Evolutionary conservation across 2,113 vertebrate genomes (phyloP), one percentile per base, ranked within the genome.

Genomic region (Cyprinodon tularosa): DNA sequence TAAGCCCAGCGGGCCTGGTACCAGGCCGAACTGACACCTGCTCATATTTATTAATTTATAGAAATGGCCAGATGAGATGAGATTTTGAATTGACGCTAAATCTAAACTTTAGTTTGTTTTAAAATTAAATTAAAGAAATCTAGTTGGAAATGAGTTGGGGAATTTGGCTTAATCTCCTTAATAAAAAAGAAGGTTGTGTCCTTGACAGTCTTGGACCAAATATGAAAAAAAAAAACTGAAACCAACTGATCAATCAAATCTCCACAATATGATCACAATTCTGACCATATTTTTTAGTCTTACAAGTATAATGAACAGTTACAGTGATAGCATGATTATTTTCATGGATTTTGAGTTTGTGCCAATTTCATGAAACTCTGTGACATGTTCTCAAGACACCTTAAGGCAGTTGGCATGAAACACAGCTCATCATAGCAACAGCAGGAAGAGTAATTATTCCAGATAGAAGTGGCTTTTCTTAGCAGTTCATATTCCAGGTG

Each of bases 381-480:
- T 42, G 78, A 63, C 65, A 6, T 57, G 29, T 45, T 42, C 39
- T 71, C 44, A n/a, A 42, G 61, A 44, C 4, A 61, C 77, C 29
- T 84, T 0, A 7, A 75, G 72, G 72, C 78, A 53, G 60, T 74
- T 68, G 11, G 76, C 37, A 37, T 74, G 62, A 80, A 82, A 12
- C 15, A 0, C 45, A 38, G 42, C 45, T 7, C 12, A 15, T 57
- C 15, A 36, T 36, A 22, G 64, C 68, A 50, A 17, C 69, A 59
- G 68, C 79, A 82, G 80, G 85, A 87, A 17, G 68, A 85, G 88
- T 88, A 77, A 90, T 90, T 89, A 90, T 88, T 88, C 91, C 89
- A 89, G 83, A 88, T 91, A 69, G 36, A 78, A 76, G 82, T 62
- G 1, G 45, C 62, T 90, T 77, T 88, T 80, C 81, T 66, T 61